These are phyloP conservation scores for Xanthia togata DNA, from an alignment of 2,888 invertebrate species.

Conservation along the genomic window DNA sequence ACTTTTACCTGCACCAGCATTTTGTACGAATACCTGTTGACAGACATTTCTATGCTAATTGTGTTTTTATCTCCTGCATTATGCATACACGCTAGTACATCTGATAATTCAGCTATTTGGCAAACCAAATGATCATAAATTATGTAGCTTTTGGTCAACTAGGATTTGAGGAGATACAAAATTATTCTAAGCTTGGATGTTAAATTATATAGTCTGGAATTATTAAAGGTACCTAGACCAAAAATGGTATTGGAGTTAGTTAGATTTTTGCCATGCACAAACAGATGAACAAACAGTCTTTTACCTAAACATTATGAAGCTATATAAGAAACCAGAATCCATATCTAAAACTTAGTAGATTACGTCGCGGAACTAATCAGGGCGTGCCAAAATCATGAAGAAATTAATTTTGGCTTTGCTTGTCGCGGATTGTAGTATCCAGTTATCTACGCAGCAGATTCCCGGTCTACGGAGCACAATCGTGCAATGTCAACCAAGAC, in stretches of 20 bases:
- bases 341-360: constrained; percentile 15
- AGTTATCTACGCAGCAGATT: constrained; percentile 30
- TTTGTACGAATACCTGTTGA: constrained; percentile 19
- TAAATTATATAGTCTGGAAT: background rate
- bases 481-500: constrained; percentile 24
- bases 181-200: background rate
- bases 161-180: background rate
- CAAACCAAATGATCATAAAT: constrained; percentile 11
- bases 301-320: background rate
- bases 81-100: constrained; percentile 16
- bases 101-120: constrained; percentile 6
- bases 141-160: background rate
- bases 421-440: constrained; percentile 12
- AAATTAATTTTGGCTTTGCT: constrained; percentile 13
- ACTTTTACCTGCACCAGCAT: constrained; percentile 1
- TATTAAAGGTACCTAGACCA: too few relatives aligned
- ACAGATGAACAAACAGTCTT: background rate
- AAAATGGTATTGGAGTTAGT: too few relatives aligned
- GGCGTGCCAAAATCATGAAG: constrained; percentile 47
- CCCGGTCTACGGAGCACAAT: background rate
- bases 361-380: background rate
- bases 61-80: constrained; percentile 28
- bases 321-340: constrained; percentile 32
- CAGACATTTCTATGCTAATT: constrained; percentile 38
- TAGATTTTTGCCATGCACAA: background rate